A percentile compares a stretch with the other conserved stretches of the same genome.
These are phyloP conservation scores for Diuraphis noxia DNA, from an alignment of 1,140 invertebrate genomes.

Conservation along the genomic window DNA sequence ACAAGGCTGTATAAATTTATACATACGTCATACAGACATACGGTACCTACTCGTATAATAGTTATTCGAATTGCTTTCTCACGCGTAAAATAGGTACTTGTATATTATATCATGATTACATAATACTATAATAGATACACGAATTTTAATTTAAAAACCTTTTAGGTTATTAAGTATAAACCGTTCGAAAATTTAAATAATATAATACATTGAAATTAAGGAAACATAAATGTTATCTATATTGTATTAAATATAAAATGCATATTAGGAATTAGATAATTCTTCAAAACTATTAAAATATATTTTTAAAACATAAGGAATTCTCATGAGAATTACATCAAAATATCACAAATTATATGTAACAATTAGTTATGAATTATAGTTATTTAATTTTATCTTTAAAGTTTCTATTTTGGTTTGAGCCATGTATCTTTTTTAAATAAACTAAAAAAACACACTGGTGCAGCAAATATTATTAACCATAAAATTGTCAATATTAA, in stretches of 20 bases:
- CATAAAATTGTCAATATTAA: conserved; percentile 85
- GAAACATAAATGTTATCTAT: background rate
- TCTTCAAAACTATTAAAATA: background rate
- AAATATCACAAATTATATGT: no score
- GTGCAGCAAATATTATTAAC: conserved; percentile 80
- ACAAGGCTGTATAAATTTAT: background rate
- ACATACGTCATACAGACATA: background rate
- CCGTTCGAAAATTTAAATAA: background rate
- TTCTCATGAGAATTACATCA: background rate
- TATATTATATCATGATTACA: background rate
- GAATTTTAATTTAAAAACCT: background rate
- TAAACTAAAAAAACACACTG: conserved; percentile 77
- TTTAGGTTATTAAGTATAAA: background rate
- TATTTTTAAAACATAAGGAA: background rate
- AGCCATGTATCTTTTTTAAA: conserved; percentile 68
- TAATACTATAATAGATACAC: background rate
- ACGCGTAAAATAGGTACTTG: background rate
- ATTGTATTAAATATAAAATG: background rate
- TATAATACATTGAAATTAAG: background rate
- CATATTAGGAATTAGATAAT: background rate
- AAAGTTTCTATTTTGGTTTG: conserved; percentile 33
- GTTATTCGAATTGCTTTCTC: background rate
- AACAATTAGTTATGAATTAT: background rate
- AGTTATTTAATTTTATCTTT: background rate
- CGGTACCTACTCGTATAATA: background rate